Evolutionary conservation across 2,113 vertebrate species (phyloP).

Genomic region (Sinocyclocheilus rhinocerous): DNA sequence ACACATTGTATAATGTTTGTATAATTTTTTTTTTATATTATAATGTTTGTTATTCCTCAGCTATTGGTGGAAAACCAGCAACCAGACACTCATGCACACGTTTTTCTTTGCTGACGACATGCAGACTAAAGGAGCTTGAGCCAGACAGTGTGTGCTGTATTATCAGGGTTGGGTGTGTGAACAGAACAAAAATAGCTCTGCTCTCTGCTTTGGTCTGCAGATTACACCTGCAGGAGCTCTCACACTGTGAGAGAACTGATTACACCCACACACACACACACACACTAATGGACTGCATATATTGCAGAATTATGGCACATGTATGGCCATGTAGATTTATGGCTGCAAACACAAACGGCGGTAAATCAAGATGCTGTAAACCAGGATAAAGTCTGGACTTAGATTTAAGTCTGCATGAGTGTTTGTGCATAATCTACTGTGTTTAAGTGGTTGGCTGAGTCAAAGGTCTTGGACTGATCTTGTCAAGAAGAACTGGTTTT

Average conservation of each 20-base stretch:
- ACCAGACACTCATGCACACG: neutral
- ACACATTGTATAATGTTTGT: neutral
- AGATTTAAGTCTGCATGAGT: neutral
- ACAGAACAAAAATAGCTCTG: slow-evolving; percentile 55
- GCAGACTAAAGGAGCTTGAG: slow-evolving; percentile 26
- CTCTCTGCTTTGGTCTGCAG: slow-evolving; percentile 43
- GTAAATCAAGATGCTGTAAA: neutral
- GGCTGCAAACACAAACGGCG: neutral
- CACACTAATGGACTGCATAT: slow-evolving; percentile 3
- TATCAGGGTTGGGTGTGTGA: slow-evolving; percentile 50
- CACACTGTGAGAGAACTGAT: neutral
- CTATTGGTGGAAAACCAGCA: slow-evolving; percentile 1
- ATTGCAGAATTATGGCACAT: slow-evolving; percentile 3
- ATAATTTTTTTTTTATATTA: neutral
- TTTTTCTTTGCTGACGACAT: neutral
- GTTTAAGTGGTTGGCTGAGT: neutral
- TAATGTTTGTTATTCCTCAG: neutral
- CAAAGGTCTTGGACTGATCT: neutral
- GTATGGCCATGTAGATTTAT: neutral
- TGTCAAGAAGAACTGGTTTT: slow-evolving; percentile 13
- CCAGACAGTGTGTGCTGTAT: slow-evolving; percentile 38
- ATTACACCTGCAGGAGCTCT: slow-evolving; percentile 54
- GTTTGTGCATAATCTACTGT: neutral
- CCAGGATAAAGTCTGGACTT: neutral
- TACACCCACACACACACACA: slow-evolving; percentile 14